Percentiles rank a stretch among this genome's conserved stretches.
Conservation (phyloP, 2,797 vertebrate species). For the Limosa lapponica region DNA sequence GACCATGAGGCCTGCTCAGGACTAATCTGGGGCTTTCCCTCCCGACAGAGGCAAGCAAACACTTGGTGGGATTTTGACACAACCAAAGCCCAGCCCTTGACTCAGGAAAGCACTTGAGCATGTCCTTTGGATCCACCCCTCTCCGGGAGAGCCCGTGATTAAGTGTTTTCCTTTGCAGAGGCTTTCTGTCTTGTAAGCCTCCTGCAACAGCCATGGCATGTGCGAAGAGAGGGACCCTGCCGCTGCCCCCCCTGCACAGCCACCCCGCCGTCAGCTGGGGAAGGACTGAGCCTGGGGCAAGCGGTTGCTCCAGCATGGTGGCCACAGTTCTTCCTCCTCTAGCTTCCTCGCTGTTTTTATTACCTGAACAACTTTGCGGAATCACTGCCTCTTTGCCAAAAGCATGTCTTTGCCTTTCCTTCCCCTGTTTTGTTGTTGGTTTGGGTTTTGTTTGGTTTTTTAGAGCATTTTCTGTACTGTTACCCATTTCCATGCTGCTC, state of each 20-base stretch:
- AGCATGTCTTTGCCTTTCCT: conserved; percentile 69
- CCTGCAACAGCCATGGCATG: conserved; percentile 33
- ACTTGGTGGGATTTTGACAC: conserved; percentile 46
- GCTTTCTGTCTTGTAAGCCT: not conserved
- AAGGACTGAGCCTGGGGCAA: not conserved
- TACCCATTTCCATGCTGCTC: conserved; percentile 40
- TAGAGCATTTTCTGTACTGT: conserved; percentile 27
- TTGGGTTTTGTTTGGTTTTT: not conserved
- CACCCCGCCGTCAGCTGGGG: not conserved
- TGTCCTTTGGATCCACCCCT: conserved; percentile 42
- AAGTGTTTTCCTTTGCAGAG: conserved; percentile 44
- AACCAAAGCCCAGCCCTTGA: conserved; percentile 41
- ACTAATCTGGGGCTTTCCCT: conserved; percentile 52
- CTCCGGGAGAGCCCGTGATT: not conserved
- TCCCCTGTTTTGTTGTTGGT: not conserved
- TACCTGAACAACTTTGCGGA: not conserved
- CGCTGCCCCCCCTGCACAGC: not conserved
- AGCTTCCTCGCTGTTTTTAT: conserved; percentile 42
- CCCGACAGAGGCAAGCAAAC: conserved; percentile 59
- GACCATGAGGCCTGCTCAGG: conserved; percentile 47
- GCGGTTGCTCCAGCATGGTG: conserved; percentile 33
- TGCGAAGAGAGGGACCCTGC: conserved; percentile 28
- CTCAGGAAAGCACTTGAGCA: conserved; percentile 66
- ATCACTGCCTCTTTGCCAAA: conserved; percentile 36
- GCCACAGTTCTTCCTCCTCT: conserved; percentile 34